These are phyloP conservation scores for Leptonema lineaticorne DNA, from an alignment of 1,140 invertebrate species.

Conservation along the genomic window DNA sequence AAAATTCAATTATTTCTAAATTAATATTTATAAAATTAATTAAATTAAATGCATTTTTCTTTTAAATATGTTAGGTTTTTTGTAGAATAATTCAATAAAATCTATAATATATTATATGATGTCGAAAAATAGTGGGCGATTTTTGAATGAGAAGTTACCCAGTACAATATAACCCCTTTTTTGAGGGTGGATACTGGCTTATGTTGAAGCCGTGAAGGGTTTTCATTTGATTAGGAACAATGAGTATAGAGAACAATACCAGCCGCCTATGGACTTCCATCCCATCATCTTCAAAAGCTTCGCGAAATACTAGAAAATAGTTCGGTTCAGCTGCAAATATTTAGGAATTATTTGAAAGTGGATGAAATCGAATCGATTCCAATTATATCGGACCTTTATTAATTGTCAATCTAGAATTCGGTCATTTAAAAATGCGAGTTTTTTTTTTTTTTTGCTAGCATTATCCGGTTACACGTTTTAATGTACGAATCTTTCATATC, in stretches of 20 bases:
- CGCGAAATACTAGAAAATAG: constrained; percentile 7
- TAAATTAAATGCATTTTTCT: too few species aligned
- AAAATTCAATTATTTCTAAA: too few species aligned
- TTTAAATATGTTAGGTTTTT: too few species aligned
- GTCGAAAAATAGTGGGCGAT: too few species aligned
- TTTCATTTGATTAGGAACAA: constrained; percentile 42
- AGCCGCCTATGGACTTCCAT: not conserved
- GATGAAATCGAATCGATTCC: too few species aligned
- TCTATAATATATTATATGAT: too few species aligned
- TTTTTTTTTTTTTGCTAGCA: not conserved
- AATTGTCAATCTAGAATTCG: not conserved
- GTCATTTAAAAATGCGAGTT: not conserved
- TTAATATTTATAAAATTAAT: too few species aligned
- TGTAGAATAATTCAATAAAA: too few species aligned
- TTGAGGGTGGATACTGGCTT: constrained; percentile 5
- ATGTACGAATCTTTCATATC: constrained; percentile 18
- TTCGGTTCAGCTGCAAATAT: constrained; percentile 1
- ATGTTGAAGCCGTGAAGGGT: constrained; percentile 23
- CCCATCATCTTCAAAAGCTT: not conserved
- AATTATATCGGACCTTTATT: too few species aligned
- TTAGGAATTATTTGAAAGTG: not conserved
- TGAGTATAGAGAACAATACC: constrained; percentile 35
- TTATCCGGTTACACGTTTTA: not conserved
- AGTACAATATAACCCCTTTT: constrained; percentile 1
- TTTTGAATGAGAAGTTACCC: too few species aligned